A percentile compares a stretch with the other conserved stretches of the same genome.
phyloP scores from a whole-genome alignment of 2,797 vertebrate species.

The Eutrigla gurnardus region DNA sequence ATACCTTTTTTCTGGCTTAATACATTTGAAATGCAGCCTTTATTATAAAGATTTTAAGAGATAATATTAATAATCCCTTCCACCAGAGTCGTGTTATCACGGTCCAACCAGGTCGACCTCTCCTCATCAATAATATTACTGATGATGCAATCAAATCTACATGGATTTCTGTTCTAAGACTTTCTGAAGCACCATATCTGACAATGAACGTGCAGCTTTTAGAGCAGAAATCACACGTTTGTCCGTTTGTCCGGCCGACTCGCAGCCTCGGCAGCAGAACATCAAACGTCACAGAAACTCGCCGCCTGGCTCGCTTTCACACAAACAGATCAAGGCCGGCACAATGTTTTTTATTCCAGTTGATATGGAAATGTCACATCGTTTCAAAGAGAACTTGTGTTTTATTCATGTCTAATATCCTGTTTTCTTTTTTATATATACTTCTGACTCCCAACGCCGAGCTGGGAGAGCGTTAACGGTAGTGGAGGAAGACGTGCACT shows the following conservation, averaged over 20 bases:
- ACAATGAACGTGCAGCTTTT: slow-evolving; percentile 22
- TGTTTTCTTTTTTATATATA: slow-evolving; percentile 16
- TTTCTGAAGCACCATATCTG: too few species aligned
- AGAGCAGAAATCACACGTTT: slow-evolving; percentile 46
- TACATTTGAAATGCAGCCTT: too few species aligned
- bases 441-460: slow-evolving; percentile 28
- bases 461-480: slow-evolving; percentile 20
- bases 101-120: too few species aligned
- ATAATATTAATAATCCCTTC: too few species aligned
- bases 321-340: slow-evolving; percentile 65
- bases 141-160: too few species aligned
- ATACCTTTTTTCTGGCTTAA: too few species aligned
- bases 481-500: background rate
- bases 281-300: slow-evolving; percentile 66
- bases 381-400: slow-evolving; percentile 69
- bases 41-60: too few species aligned
- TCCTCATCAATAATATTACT: too few species aligned
- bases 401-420: slow-evolving; percentile 66
- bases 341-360: slow-evolving; percentile 66
- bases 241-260: slow-evolving; percentile 52
- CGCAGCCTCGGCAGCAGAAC: slow-evolving; percentile 53
- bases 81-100: too few species aligned
- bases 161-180: too few species aligned
- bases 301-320: slow-evolving; percentile 64
- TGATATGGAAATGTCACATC: slow-evolving; percentile 75